phyloP scores from a whole-genome alignment of 1,140 invertebrate genomes.

The Drosophila orena region DNA sequence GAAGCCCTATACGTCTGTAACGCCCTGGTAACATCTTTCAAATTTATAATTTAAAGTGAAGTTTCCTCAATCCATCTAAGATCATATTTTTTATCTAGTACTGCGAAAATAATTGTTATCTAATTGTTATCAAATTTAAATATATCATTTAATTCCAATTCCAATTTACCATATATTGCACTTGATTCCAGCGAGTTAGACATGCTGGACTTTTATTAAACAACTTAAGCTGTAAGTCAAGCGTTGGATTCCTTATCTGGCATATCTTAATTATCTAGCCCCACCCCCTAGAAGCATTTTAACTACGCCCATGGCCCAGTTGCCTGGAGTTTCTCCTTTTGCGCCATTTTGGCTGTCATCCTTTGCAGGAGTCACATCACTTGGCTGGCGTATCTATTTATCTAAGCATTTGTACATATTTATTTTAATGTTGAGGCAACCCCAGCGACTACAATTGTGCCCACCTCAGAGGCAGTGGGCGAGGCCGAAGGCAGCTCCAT shows the following conservation, averaged over 20 bases:
- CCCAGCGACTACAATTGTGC: slow-evolving; percentile 72
- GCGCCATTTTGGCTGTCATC: slow-evolving; percentile 79
- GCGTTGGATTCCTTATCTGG: slow-evolving; percentile 1
- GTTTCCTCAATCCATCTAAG: no score
- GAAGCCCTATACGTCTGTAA: no score
- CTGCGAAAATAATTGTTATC: no score
- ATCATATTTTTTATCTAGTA: no score
- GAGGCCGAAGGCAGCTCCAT: slow-evolving; percentile 24
- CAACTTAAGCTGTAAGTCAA: no score
- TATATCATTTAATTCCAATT: no score
- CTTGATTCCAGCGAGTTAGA: no score
- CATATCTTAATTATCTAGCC: background rate
- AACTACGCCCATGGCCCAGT: slow-evolving; percentile 11
- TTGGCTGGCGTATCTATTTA: slow-evolving; percentile 79
- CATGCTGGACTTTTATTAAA: no score
- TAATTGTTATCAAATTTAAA: no score
- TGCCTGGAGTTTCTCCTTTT: slow-evolving; percentile 52
- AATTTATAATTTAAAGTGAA: no score
- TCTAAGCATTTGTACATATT: slow-evolving; percentile 84
- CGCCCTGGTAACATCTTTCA: no score
- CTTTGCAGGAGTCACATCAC: slow-evolving; percentile 80
- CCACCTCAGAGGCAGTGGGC: slow-evolving; percentile 30
- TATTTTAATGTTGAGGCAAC: slow-evolving; percentile 82
- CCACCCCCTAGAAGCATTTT: background rate
- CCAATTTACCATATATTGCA: no score